Evolutionary conservation across 2,888 invertebrate genomes (phyloP).

Genomic region (Hirtodrosophila confusa): DNA sequence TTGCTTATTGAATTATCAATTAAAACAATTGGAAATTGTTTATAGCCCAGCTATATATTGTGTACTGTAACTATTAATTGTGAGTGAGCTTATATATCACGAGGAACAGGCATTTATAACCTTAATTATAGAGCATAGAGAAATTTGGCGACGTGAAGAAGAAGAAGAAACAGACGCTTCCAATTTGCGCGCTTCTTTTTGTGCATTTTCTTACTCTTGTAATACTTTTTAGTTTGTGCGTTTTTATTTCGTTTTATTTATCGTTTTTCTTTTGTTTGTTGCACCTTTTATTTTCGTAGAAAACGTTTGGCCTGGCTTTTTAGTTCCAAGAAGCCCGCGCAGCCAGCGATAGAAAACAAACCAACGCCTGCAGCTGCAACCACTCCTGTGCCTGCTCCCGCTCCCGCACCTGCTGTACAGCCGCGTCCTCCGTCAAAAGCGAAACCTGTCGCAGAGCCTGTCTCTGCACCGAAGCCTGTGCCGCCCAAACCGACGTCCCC

Average conservation of each 20-base stretch:
- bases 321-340: constrained; percentile 76
- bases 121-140: constrained; percentile 16
- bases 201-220: constrained; percentile 14
- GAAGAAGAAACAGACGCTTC: constrained; percentile 1
- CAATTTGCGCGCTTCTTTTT: background rate
- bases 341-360: constrained; percentile 76
- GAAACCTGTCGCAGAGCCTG: constrained; percentile 29
- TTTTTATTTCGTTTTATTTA: constrained; percentile 42
- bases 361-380: constrained; percentile 41
- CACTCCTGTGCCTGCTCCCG: constrained; percentile 25
- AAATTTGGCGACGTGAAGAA: constrained; percentile 11
- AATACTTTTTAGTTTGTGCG: constrained; percentile 22
- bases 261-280: constrained; percentile 47
- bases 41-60: background rate
- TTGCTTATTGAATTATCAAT: constrained; percentile 2
- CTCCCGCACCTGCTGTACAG: constrained; percentile 30
- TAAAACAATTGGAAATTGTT: constrained; percentile 12
- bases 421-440: constrained; percentile 61
- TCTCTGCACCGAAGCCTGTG: constrained; percentile 16
- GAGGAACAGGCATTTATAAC: background rate
- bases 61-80: background rate
- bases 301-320: constrained; percentile 84
- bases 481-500: constrained; percentile 45
- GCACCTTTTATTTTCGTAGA: constrained; percentile 73
- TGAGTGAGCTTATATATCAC: constrained; percentile 14